These are phyloP conservation scores for Chelonia mydas DNA, from an alignment of 2,797 vertebrate genomes.

Conservation along the genomic window DNA sequence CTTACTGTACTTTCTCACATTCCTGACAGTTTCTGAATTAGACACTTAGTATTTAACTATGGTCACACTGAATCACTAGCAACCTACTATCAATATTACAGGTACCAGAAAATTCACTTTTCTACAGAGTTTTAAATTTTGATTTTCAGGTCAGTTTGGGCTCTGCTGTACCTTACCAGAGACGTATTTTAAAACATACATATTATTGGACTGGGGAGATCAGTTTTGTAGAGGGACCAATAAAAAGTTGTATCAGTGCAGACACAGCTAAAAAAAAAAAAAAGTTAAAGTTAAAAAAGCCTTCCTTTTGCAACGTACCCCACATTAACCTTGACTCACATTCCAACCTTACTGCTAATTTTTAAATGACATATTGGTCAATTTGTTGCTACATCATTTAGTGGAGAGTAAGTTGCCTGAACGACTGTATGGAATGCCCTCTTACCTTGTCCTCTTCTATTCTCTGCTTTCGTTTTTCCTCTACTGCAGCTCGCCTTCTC, in stretches of 20 bases:
- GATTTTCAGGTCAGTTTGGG: background rate
- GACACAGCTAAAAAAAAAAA: background rate
- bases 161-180: background rate
- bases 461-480: slow-evolving; percentile 93
- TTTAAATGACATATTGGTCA: background rate
- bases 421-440: background rate
- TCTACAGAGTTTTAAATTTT: background rate
- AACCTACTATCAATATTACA: background rate
- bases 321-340: background rate
- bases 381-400: background rate
- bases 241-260: background rate
- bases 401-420: background rate
- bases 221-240: background rate
- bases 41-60: background rate
- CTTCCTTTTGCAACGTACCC: accelerated
- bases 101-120: background rate
- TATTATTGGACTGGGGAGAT: background rate
- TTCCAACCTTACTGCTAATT: background rate
- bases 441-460: slow-evolving; percentile 92
- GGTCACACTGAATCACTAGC: background rate
- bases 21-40: background rate
- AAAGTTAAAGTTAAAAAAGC: background rate
- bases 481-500: slow-evolving; percentile 88
- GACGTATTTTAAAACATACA: background rate
- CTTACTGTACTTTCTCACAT: background rate